Evolutionary conservation across 1,140 invertebrate species (phyloP), one percentile per base, ranked within the genome.

Genomic region (Wasmannia auropunctata): DNA sequence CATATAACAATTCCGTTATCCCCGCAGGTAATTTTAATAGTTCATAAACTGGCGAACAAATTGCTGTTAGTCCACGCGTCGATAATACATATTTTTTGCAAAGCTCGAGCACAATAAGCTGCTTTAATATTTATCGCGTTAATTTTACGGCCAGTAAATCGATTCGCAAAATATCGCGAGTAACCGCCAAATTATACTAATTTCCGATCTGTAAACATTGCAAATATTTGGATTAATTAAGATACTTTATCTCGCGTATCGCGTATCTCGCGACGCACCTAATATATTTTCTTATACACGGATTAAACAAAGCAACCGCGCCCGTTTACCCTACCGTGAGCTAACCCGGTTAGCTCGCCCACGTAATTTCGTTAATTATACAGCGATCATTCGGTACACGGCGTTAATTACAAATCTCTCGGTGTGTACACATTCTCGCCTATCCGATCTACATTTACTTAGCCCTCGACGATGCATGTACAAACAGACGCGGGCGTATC

Each of bases 291-390:
- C 51, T 83, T 72, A 25, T 11, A 19, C 16, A 51, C 10, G 5
- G 6, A 56, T 83, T 60, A 60, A 34, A 83, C 25, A 46, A 58
- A 46, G 37, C 54, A 22, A 43, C 14, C 51, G 22, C 60, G 4
- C 43, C 34, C 2, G 22, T 51, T n/a, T 67, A 40, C 7, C 22
- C 11, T 34, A 25, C 25, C 40, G 28, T 31, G n/a, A 31, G 19
- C 37, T 58, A 83, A 58, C 37, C 67, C n/a, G 8, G 16, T 60
- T 60, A 46, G n/a, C 11, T 74, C 49, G 51, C 34, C 40, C 16
- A 43, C 51, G 37, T 81, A 72, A 81, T 72, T 81, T 72, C 51
- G 65, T 81, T 81, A 81, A 81, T 81, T 72, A 81, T 81, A 81
- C 51, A 72, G 37, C 67, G 79, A 83, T 83, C 51, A 74, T 37